Evolutionary conservation across 2,888 invertebrate genomes (phyloP), one percentile per base, ranked within the genome.

Genomic region (Helicoverpa assulta): DNA sequence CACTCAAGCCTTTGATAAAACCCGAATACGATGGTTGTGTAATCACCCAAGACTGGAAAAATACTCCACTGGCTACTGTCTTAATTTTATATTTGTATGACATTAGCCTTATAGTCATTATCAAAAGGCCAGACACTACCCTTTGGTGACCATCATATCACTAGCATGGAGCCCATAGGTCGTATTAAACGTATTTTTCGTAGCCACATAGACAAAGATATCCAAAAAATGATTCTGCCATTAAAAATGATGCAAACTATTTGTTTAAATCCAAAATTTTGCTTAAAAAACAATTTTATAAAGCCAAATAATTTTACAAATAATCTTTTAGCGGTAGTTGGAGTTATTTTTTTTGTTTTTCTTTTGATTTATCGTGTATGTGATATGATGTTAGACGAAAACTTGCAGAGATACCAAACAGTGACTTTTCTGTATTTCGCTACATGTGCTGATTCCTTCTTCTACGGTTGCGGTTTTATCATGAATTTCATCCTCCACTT

Each of bases 201-300:
- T 54, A 18, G 6, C 16, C 60, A 51, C 8, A 7, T 72, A 19
- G 76, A 69, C 12, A 52, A 70, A 59, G 72, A 72, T 29, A 29
- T 72, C 1, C 72, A 76, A 0, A 26, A 7, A 1, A 76, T 72
- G 6, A 52, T 72, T 76, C 14, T 37, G 0, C 72, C 72, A 19
- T 8, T 76, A 1, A 47, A 72, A 21, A 5, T 76, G 1, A 76
- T 72, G 70, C 76, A 76, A 14, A 50, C 26, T 6, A 10, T 72
- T 2, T 16, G 14, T 5, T 12, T 33, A 1, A 51, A 16, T 51
- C 50, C 70, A 0, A 70, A 55, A 21, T 70, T 70, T 21, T 16
- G 16, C 7, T 60, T 69, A 18, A 51, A 33, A 3, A 6, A 60
- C 29, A 33, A 70, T 16, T 33, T 55, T 1, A 43, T 70, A 12